These are phyloP conservation scores for Takifugu flavidus DNA, from an alignment of 2,113 vertebrate genomes.

Conservation along the genomic window DNA sequence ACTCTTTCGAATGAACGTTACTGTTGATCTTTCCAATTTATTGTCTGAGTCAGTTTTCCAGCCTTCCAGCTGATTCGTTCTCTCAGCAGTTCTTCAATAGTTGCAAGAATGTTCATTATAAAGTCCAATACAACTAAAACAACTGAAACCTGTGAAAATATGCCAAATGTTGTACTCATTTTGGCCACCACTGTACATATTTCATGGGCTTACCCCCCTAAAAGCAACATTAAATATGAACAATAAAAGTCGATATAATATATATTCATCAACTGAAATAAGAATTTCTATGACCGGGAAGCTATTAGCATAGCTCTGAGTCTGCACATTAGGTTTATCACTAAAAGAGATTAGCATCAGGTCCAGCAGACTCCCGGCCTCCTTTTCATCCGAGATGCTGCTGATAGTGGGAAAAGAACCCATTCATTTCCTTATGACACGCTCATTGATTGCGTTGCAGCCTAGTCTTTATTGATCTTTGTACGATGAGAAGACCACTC, in stretches of 20 bases:
- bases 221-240: background rate
- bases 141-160: too few relatives aligned
- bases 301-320: background rate
- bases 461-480: constrained; percentile 54
- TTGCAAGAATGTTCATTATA: too few relatives aligned
- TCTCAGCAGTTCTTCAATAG: too few relatives aligned
- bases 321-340: background rate
- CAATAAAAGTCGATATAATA: too few relatives aligned
- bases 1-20: too few relatives aligned
- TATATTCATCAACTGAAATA: background rate
- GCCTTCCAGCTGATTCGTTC: too few relatives aligned
- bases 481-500: constrained; percentile 28
- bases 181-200: too few relatives aligned
- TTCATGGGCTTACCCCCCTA: too few relatives aligned
- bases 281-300: background rate
- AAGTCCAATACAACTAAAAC: too few relatives aligned
- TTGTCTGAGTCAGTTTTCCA: too few relatives aligned
- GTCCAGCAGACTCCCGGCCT: background rate
- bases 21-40: too few relatives aligned
- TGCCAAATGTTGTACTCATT: too few relatives aligned
- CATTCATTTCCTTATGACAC: constrained; percentile 54
- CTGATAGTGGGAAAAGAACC: constrained; percentile 22
- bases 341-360: background rate
- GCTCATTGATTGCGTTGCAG: constrained; percentile 51
- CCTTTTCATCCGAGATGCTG: background rate